Evolutionary conservation across 2,797 vertebrate species (phyloP), one percentile per base, ranked within the genome.

Genomic region (Hippopotamyrus pictus): DNA sequence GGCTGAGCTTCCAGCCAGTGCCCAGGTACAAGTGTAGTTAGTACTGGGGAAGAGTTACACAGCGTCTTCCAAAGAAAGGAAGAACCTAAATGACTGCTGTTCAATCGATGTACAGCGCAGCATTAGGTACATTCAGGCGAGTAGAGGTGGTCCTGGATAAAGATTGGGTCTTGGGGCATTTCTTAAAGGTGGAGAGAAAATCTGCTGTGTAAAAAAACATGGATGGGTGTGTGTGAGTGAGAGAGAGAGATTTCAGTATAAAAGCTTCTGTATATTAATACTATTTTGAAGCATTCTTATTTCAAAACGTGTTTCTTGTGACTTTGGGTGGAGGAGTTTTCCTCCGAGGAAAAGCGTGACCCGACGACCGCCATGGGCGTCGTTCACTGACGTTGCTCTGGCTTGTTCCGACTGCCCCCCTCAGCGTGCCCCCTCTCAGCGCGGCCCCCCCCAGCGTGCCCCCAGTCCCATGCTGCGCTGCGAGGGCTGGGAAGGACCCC

Each of bases 401-500:
- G 25, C 62, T 69, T 69, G 9, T 69, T 12, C 25, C 62, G 25
- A 65, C 44, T 19, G 50, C 51, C 51, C 51, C 51, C 88, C 89
- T 93, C 91, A 92, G 41, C 33, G 12, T 7, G 37, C 7, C 65
- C 33, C 54, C 37, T 25, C 17, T 12, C 86, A 29, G 11, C 59
- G 5, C 3, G 54, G n/a, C 57, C 59, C 59, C 94, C 91, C 93
- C 91, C 94, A 96, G 95, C 94, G 92, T 89, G 93, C 93, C 90
- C 93, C 94, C 92, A 95, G 95, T 89, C 95, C 94, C 91, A 94
- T 95, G 89, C 92, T 95, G 92, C 92, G 92, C 92, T 93, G 88
- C 11, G 91, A 91, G 83, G 92, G 93, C 17, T 94, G 94, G 88
- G 95, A 95, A 91, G 90, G 91, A 3, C 91, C 94, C 88, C 94